phyloP scores from a whole-genome alignment of 2,113 vertebrate species.

The Ailuropoda melanoleuca region DNA sequence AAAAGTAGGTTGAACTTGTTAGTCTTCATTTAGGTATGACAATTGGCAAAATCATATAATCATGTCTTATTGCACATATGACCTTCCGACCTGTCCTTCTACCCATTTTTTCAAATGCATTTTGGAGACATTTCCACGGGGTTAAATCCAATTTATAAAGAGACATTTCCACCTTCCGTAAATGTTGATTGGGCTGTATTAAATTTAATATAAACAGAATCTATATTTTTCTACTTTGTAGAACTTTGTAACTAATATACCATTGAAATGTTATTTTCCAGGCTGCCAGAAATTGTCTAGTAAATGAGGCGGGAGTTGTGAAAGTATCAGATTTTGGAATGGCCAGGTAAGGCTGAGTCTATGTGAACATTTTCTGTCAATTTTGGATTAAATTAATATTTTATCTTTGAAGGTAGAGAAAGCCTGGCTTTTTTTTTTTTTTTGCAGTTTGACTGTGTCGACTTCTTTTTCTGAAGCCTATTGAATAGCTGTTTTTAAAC shows the following conservation, averaged over 20 bases:
- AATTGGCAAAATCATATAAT: not conserved
- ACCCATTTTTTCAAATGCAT: not conserved
- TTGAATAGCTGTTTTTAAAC: not conserved
- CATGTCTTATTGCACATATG: not conserved
- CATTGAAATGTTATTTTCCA: constrained; percentile 74
- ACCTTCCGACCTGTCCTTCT: not conserved
- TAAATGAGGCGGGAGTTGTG: constrained; percentile 91
- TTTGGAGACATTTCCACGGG: not conserved
- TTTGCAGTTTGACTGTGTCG: not conserved
- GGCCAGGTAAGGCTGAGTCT: constrained; percentile 88
- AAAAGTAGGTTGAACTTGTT: not conserved
- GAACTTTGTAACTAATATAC: not conserved
- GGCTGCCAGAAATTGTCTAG: constrained; percentile 96
- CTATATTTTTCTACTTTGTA: not conserved
- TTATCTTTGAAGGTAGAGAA: not conserved
- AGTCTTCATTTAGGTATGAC: not conserved
- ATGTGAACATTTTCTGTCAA: not conserved
- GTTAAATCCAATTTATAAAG: not conserved
- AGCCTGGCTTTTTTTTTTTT: not conserved
- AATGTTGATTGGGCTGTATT: not conserved
- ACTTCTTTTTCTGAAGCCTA: not conserved
- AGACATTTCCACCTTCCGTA: not conserved
- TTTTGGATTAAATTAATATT: not conserved
- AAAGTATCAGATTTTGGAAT: constrained; percentile 98
- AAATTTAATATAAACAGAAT: not conserved